phyloP scores from a whole-genome alignment of 2,797 vertebrate genomes.

The Spatula versicolor region DNA sequence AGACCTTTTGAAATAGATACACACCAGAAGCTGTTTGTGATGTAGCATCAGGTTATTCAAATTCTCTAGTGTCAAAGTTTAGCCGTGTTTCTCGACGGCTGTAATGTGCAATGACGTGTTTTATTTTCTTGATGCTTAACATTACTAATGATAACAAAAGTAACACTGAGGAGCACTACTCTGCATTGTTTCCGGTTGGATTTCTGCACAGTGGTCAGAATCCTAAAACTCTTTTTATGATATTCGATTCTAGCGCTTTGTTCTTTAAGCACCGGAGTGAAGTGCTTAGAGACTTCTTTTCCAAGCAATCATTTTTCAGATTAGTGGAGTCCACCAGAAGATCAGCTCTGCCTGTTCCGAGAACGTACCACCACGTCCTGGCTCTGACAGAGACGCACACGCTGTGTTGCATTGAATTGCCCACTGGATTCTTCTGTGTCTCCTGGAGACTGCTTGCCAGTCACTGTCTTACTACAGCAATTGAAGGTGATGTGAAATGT shows the following conservation, averaged over 20 bases:
- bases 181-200: constrained; percentile 69
- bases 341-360: constrained; percentile 62
- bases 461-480: constrained; percentile 73
- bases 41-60: constrained; percentile 79
- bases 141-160: constrained; percentile 80
- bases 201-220: constrained; percentile 63
- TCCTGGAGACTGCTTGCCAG: constrained; percentile 70
- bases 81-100: constrained; percentile 76
- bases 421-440: constrained; percentile 68
- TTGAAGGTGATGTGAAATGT: constrained; percentile 74
- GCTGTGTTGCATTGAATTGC: constrained; percentile 64
- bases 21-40: constrained; percentile 79
- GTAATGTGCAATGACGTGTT: constrained; percentile 85
- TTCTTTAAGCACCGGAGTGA: constrained; percentile 58
- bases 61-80: constrained; percentile 81
- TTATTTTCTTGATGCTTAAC: constrained; percentile 81
- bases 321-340: constrained; percentile 71
- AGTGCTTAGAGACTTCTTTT: constrained; percentile 72
- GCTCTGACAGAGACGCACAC: constrained; percentile 19
- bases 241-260: constrained; percentile 73
- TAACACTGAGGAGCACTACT: constrained; percentile 79
- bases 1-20: constrained; percentile 72
- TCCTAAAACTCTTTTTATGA: constrained; percentile 72
- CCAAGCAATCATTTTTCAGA: constrained; percentile 72
- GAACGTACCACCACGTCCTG: constrained; percentile 31